Evolutionary conservation across 1,140 invertebrate species (phyloP).

Genomic region (Probaryconus sp.): DNA sequence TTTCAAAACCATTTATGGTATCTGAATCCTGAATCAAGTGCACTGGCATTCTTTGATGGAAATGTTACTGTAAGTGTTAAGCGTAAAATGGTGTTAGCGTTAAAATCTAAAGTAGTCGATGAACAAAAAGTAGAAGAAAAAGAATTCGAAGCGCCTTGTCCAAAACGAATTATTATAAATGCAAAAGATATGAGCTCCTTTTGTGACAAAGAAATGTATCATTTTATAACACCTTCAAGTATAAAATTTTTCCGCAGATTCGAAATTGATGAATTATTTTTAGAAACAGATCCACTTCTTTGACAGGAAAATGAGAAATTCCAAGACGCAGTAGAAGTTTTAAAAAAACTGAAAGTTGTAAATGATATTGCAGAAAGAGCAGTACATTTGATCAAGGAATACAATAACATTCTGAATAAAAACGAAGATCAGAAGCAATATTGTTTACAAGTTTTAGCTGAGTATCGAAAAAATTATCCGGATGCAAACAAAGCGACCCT

Average conservation of each 20-base stretch:
- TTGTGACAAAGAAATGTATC: slow-evolving; percentile 25
- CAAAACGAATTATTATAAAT: slow-evolving; percentile 9
- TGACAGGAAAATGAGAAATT: background rate
- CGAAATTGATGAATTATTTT: slow-evolving; percentile 13
- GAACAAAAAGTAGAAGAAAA: background rate
- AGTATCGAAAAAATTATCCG: slow-evolving; percentile 8
- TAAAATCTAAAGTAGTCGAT: background rate
- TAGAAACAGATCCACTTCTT: background rate
- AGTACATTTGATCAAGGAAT: slow-evolving; percentile 9
- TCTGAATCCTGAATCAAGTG: slow-evolving; percentile 26
- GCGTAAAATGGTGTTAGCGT: slow-evolving; percentile 28
- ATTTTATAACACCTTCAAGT: no score
- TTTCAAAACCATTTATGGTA: slow-evolving; percentile 54
- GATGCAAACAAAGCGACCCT: slow-evolving; percentile 1
- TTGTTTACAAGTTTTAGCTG: background rate
- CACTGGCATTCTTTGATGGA: slow-evolving; percentile 49
- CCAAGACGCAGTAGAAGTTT: background rate
- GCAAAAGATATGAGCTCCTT: slow-evolving; percentile 9
- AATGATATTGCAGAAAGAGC: slow-evolving; percentile 15
- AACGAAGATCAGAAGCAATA: no score
- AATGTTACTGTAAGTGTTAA: slow-evolving; percentile 22
- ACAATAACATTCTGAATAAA: slow-evolving; percentile 3
- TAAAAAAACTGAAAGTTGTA: slow-evolving; percentile 14
- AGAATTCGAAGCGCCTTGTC: slow-evolving; percentile 11
- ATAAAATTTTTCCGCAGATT: slow-evolving; percentile 15